Evolutionary conservation across 2,888 invertebrate species (phyloP).

Genomic region (Acronicta psi): DNA sequence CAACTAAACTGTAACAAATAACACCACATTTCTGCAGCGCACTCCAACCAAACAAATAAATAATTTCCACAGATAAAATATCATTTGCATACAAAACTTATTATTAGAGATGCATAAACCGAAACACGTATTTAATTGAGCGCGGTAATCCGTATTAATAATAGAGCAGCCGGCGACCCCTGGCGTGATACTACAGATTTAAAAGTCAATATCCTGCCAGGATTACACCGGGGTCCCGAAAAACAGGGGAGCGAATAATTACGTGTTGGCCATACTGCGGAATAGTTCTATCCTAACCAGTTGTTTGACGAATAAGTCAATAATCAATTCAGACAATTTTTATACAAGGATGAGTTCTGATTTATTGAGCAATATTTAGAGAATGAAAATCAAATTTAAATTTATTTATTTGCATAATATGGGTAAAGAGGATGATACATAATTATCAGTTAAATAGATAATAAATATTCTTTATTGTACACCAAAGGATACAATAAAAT

Average conservation of each 20-base stretch:
- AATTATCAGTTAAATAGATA: too few relatives aligned
- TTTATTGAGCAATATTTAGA: too few relatives aligned
- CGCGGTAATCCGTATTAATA: conserved; percentile 70
- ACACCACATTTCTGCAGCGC: not conserved
- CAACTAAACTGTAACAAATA: not conserved
- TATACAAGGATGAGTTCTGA: too few relatives aligned
- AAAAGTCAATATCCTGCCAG: conserved; percentile 67
- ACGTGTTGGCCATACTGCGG: conserved; percentile 30
- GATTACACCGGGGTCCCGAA: conserved; percentile 44
- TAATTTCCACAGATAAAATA: conserved; percentile 14
- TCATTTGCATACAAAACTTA: conserved; percentile 42
- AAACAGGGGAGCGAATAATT: conserved; percentile 52
- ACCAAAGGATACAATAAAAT: too few relatives aligned
- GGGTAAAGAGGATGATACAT: too few relatives aligned
- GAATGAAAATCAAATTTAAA: too few relatives aligned
- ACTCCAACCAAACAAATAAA: conserved; percentile 9
- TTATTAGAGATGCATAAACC: conserved; percentile 50
- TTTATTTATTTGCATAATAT: too few relatives aligned
- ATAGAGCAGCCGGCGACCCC: conserved; percentile 62
- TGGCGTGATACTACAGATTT: conserved; percentile 63
- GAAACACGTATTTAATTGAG: conserved; percentile 64
- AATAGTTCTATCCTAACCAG: conserved; percentile 16
- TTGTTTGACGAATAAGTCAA: conserved; percentile 11
- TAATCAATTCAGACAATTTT: conserved; percentile 6
- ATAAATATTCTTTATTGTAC: too few relatives aligned